Evolutionary conservation across 2,113 vertebrate genomes (phyloP).

Genomic region (Pampusana beccarii): DNA sequence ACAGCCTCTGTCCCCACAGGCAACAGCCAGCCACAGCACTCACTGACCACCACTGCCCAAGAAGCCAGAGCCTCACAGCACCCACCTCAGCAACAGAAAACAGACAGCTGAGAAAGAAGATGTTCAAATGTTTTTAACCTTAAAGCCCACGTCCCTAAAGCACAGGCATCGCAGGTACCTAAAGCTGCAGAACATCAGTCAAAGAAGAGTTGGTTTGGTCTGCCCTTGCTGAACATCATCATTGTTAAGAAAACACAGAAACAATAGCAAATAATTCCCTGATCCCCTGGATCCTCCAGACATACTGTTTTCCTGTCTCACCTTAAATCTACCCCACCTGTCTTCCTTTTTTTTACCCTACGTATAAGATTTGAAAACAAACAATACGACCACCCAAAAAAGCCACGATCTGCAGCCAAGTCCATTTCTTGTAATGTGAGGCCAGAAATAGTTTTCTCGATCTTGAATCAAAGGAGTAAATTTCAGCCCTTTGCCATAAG

Average conservation of each 20-base stretch:
- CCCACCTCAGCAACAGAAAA: not conserved
- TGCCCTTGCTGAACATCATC: not conserved
- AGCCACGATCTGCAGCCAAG: not conserved
- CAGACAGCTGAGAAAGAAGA: not conserved
- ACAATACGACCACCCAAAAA: not conserved
- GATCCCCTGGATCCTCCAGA: not conserved
- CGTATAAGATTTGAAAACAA: not conserved
- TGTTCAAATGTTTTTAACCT: not conserved
- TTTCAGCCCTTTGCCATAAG: not conserved
- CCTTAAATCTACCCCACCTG: not conserved
- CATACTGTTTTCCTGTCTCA: not conserved
- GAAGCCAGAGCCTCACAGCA: not conserved
- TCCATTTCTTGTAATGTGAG: not conserved
- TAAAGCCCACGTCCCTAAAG: not conserved
- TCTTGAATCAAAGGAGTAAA: not conserved
- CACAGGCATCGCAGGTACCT: not conserved
- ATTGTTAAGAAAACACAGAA: not conserved
- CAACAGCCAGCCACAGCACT: not conserved
- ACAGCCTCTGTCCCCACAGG: not conserved
- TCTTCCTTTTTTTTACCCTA: not conserved
- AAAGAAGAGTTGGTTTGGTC: not conserved
- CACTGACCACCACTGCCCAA: not conserved
- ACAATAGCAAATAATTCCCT: not conserved
- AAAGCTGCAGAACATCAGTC: not conserved
- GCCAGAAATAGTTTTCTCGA: not conserved